These are phyloP conservation scores for Steatocranus sp. DNA, from an alignment of 2,797 vertebrate species.

Conservation along the genomic window DNA sequence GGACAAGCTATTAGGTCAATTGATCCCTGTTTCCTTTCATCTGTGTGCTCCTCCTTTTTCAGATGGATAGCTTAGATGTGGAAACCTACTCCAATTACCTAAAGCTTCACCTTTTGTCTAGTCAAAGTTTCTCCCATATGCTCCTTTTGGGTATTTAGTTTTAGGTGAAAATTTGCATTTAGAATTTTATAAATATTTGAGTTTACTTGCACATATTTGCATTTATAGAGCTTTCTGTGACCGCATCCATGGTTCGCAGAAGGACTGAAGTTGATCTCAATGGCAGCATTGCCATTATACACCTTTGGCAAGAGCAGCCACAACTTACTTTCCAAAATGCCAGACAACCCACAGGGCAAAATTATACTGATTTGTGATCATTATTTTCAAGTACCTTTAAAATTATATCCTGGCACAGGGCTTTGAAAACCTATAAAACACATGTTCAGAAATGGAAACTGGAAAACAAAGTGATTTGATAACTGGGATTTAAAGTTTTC, in stretches of 20 bases:
- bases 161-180: neutral
- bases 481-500: constrained; percentile 22
- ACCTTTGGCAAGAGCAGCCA: constrained; percentile 27
- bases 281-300: neutral
- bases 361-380: constrained; percentile 48
- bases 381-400: constrained; percentile 42
- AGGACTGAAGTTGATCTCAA: constrained; percentile 5
- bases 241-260: neutral
- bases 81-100: constrained; percentile 45
- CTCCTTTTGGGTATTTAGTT: neutral
- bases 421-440: constrained; percentile 28
- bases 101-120: neutral
- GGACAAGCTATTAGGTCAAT: constrained; percentile 70
- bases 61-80: constrained; percentile 46
- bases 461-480: constrained; percentile 12
- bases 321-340: constrained; percentile 31
- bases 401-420: constrained; percentile 8
- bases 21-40: constrained; percentile 69
- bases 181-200: neutral
- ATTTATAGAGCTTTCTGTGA: neutral
- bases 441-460: constrained; percentile 28
- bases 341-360: constrained; percentile 23
- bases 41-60: constrained; percentile 42
- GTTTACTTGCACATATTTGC: neutral
- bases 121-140: neutral